phyloP scores from a whole-genome alignment of 2,888 invertebrate species.

The Pseudococcus longispinus region DNA sequence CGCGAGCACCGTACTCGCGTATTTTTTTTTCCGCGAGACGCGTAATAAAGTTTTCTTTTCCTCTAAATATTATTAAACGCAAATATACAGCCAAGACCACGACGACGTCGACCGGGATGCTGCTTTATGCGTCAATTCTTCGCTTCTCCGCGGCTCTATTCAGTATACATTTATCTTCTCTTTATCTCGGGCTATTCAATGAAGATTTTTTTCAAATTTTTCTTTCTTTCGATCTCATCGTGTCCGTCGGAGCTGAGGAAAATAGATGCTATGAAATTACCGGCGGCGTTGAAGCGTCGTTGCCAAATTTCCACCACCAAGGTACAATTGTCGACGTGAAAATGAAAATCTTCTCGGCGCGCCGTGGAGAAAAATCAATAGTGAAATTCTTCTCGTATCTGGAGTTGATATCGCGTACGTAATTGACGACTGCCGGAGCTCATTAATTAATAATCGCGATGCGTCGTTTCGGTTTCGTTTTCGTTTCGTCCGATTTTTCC shows the following conservation, averaged over 20 bases:
- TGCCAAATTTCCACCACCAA: not conserved
- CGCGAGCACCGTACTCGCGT: not conserved
- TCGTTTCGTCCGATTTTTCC: not conserved
- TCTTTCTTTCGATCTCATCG: not conserved
- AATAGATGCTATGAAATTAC: not conserved
- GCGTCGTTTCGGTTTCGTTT: not conserved
- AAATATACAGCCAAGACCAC: not conserved
- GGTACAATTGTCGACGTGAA: not conserved
- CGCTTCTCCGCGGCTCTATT: not conserved
- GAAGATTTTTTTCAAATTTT: not conserved
- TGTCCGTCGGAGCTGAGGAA: not conserved
- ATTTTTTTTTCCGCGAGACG: not conserved
- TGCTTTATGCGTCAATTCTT: not conserved
- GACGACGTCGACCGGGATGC: not conserved
- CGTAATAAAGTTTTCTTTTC: not conserved
- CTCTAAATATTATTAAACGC: not conserved
- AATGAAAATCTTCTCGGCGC: not conserved
- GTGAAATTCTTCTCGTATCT: constrained; percentile 8
- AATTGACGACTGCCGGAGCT: not conserved
- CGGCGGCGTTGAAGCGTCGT: not conserved
- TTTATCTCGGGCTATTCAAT: not conserved
- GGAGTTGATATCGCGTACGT: not conserved
- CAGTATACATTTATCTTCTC: not conserved
- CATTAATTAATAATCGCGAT: not conserved
- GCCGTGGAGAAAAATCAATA: not conserved